Base-by-base conservation (phyloP, 2,113 vertebrate genomes). In the Ammospiza nelsoni region DNA sequence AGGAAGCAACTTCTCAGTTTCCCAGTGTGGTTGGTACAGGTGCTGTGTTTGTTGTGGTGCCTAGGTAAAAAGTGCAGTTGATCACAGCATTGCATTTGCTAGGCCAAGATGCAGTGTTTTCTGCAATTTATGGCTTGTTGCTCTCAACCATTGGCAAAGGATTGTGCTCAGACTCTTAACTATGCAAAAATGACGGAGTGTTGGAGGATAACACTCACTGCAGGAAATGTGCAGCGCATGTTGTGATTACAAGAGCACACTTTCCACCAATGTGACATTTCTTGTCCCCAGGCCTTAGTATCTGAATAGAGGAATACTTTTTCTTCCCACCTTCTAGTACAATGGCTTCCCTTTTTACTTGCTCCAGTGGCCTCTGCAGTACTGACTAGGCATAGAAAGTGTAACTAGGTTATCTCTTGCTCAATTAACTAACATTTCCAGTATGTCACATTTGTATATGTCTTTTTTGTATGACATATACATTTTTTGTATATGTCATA, bases 121-220 rank as follows among this genome's bases (percentile, higher is more conserved):
- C 94, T 81, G 93, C 65, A 94, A 87, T 80, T 62, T 92, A 94
- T 95, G 48, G 65, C 59, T 95, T 96, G 89, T 74, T 96, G 77
- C 43, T 87, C 84, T 94, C 94, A 92, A 33, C 49, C 3, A 9
- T 24, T 87, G 87, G 62, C 37, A 61, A 84, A 86, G 37, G 68
- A 80, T 83, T 77, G 67, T 72, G 55, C 92, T 90, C 94, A 96
- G 81, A 44, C 73, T 82, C 72, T 75, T 95, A 48, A 83, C 58
- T 79, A 85, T 67, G 85, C 16, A 52, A 52, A 68, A 86, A 65
- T 43, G 6, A 23, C 51, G 13, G 6, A 39, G 5, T 63, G 10
- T 54, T 55, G 52, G 35, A 69, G n/a, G 21, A 37, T 23, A 51
- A 33, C 16, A 23, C 11, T 49, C 52, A 18, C 35, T 84, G 37